These are phyloP conservation scores for Diabrotica virgifera DNA, from an alignment of 1,140 invertebrate genomes.

Conservation along the genomic window DNA sequence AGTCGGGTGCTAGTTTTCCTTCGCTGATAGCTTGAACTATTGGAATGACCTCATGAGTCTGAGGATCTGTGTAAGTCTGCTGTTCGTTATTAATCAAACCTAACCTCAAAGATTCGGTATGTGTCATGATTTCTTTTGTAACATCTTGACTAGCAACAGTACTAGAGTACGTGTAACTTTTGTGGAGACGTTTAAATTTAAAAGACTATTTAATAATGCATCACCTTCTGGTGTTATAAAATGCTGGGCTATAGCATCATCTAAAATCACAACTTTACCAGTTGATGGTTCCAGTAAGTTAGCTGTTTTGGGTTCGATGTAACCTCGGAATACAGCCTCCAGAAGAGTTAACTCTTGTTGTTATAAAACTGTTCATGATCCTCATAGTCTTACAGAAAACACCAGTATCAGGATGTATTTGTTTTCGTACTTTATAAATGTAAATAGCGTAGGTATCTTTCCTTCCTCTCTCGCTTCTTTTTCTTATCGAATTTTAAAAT, in stretches of 20 bases:
- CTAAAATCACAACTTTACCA: conserved; percentile 74
- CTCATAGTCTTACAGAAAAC: no score
- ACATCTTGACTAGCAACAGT: conserved; percentile 64
- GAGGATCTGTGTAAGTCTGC: conserved; percentile 77
- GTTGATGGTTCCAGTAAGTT: conserved; percentile 76
- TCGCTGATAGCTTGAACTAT: conserved; percentile 80
- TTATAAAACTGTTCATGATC: no score
- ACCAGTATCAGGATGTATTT: no score
- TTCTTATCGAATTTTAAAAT: no score
- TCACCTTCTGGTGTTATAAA: conserved; percentile 84
- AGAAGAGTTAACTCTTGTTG: conserved; percentile 76
- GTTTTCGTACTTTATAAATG: no score
- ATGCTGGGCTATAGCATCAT: conserved; percentile 80
- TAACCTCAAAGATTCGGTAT: conserved; percentile 70
- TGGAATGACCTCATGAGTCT: conserved; percentile 69
- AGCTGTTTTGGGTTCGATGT: conserved; percentile 83
- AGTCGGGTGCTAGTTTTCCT: conserved; percentile 62
- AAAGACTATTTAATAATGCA: conserved; percentile 73
- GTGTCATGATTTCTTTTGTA: conserved; percentile 65
- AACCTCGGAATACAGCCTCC: conserved; percentile 77
- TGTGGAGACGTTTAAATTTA: conserved; percentile 81
- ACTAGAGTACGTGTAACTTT: conserved; percentile 81
- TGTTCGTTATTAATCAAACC: conserved; percentile 78
- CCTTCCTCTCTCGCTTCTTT: no score
- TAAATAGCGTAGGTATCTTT: no score